Evolutionary conservation across 2,113 vertebrate species (phyloP), one percentile per base, ranked within the genome.

Genomic region (Tenebrosternarchus preto): DNA sequence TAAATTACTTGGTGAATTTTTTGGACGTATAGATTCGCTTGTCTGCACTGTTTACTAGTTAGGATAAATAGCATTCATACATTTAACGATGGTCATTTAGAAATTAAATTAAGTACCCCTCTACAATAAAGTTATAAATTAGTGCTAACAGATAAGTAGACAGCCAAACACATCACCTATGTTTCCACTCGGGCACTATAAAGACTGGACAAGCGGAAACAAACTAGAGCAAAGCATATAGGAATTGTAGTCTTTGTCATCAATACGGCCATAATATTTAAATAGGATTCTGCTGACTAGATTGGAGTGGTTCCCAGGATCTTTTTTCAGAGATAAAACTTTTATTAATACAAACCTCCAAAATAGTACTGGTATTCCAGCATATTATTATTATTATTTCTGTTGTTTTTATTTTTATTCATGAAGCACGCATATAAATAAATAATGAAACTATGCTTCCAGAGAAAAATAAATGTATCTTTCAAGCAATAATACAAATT

Each of bases 171-270:
- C 78, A 70, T 70, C n/a, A 16, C 5, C 1, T 7, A 16, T 9
- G 8, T 67, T 80, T 73, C 76, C 39, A 74, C 39, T 6, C 80
- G 80, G 76, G 76, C 22, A 50, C 27, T 63, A 81, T 81, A 81
- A 56, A 67, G 8, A 55, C 20, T 24, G 83, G 70, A 82, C 80
- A 76, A 64, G 17, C 76, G 83, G 80, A 75, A 64, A 33, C 0
- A 31, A 0, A 33, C 1, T 12, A 3, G 66, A 27, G 25, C 39
- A n/a, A 64, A 11, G 84, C 69, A 85, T 81, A 3, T 86, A 76
- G 84, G 84, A 68, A 55, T 31, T 76, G 67, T 20, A 5, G 74
- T 76, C 43, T 76, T 64, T 76, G 17, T 68, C 43, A 11, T 1
- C 7, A 2, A 8, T 29, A 19, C 33, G 1, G 12, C 9, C 27